phyloP scores from a whole-genome alignment of 64 coral and sea anemone species.

The Montipora cactus region DNA sequence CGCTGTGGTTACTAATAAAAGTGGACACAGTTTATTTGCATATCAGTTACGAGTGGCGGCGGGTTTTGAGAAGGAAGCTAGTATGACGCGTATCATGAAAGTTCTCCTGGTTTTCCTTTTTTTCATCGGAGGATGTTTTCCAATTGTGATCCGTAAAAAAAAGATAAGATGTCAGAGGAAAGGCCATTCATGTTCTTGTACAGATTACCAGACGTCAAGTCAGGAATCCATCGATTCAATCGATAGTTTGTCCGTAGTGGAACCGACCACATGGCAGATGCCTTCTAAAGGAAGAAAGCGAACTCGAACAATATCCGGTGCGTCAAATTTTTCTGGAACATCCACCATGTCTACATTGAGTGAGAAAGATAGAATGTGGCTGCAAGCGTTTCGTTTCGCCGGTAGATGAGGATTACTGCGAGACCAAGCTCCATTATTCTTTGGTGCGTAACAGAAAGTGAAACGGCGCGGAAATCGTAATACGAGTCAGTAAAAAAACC shows the following conservation, averaged over 20 bases:
- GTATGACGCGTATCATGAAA: conserved; percentile 36
- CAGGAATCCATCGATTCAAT: conserved; percentile 74
- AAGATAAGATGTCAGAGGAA: conserved; percentile 50
- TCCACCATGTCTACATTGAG: conserved; percentile 87
- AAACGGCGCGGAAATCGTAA: conserved; percentile 1
- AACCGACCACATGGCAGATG: conserved; percentile 84
- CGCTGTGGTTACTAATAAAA: conserved; percentile 49
- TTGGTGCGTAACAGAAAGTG: neutral
- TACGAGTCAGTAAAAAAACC: neutral
- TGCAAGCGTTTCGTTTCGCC: conserved; percentile 84
- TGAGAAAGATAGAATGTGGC: conserved; percentile 83
- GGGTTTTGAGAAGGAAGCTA: neutral
- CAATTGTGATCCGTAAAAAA: conserved; percentile 61
- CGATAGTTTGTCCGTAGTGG: conserved; percentile 84
- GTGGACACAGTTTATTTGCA: neutral
- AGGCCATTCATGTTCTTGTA: conserved; percentile 54
- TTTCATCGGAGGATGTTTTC: conserved; percentile 85
- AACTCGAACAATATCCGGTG: conserved; percentile 84
- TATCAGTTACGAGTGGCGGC: conserved; percentile 51
- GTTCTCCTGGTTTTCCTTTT: conserved; percentile 65
- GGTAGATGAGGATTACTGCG: conserved; percentile 65
- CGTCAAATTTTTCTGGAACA: conserved; percentile 91
- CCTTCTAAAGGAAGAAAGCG: conserved; percentile 85
- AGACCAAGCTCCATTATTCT: neutral
- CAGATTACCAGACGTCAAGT: conserved; percentile 25